A percentile compares a stretch with the other conserved stretches of the same genome.
Evolutionary conservation across 2,888 invertebrate genomes (phyloP).

Genomic region (Melinaea marsaeus): DNA sequence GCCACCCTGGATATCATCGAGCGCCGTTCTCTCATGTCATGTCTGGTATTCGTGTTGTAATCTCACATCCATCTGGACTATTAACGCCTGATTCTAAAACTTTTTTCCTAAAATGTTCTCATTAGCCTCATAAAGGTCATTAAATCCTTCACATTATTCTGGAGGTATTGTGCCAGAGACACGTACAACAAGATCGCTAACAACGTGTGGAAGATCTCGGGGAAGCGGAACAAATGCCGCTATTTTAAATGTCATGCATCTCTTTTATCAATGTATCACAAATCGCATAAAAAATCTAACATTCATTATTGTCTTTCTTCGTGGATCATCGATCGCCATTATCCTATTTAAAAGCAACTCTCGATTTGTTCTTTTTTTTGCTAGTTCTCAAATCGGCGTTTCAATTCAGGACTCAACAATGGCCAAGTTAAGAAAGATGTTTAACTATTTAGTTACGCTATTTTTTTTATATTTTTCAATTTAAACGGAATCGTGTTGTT

Average conservation of each 20-base stretch:
- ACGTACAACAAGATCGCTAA: constrained; percentile 71
- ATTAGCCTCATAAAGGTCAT: constrained; percentile 71
- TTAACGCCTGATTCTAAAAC: constrained; percentile 52
- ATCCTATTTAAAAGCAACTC: constrained; percentile 76
- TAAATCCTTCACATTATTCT: constrained; percentile 57
- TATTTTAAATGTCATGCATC: constrained; percentile 63
- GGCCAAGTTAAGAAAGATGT: constrained; percentile 75
- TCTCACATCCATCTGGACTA: constrained; percentile 49
- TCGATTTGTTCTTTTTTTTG: constrained; percentile 75
- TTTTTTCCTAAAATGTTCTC: constrained; percentile 66
- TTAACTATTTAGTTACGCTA: constrained; percentile 76
- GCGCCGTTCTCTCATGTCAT: constrained; percentile 65
- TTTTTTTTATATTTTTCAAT: constrained; percentile 75
- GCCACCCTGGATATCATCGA: constrained; percentile 45
- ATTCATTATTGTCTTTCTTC: constrained; percentile 75
- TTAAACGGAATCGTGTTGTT: constrained; percentile 70
- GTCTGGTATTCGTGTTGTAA: constrained; percentile 40
- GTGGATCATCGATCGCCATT: constrained; percentile 76
- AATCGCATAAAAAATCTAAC: constrained; percentile 61
- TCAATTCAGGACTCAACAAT: constrained; percentile 71
- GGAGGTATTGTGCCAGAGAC: constrained; percentile 59
- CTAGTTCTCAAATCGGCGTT: constrained; percentile 68
- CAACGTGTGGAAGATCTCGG: constrained; percentile 72
- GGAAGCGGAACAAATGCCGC: constrained; percentile 72
- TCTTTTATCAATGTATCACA: constrained; percentile 61